Conservation (phyloP, 53 echinoderm and acorn worm species). For the Apostichopus leukothele region DNA sequence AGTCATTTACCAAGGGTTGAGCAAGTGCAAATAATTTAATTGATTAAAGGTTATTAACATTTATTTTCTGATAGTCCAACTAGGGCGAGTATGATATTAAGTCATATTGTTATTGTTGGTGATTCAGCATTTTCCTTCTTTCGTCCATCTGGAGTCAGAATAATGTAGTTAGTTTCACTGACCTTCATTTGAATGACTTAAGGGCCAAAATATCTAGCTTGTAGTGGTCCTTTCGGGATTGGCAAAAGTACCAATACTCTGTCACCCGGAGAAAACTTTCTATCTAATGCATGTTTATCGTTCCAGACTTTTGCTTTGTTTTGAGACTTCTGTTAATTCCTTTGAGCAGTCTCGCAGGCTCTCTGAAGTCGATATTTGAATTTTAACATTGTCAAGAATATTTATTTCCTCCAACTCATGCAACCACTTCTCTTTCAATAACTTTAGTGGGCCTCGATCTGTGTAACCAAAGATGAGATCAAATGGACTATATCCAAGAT, state of each 20-base stretch:
- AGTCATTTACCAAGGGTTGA: too few relatives aligned
- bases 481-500: conserved; percentile 48
- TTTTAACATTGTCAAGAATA: conserved; percentile 62
- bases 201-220: conserved; percentile 58
- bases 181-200: conserved; percentile 51
- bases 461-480: conserved; percentile 60
- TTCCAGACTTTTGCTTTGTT: conserved; percentile 49
- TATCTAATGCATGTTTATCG: conserved; percentile 24
- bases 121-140: conserved; percentile 8
- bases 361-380: conserved; percentile 48
- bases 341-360: conserved; percentile 54
- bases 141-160: conserved; percentile 62
- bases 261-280: conserved; percentile 55
- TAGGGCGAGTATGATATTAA: too few relatives aligned
- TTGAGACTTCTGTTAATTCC: conserved; percentile 53
- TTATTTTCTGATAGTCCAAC: too few relatives aligned
- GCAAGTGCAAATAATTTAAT: too few relatives aligned
- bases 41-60: too few relatives aligned
- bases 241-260: conserved; percentile 59
- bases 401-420: conserved; percentile 23
- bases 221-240: conserved; percentile 46
- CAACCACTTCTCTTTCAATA: not conserved
- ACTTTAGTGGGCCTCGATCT: conserved; percentile 59
- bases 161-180: conserved; percentile 53
- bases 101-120: too few relatives aligned